These are phyloP conservation scores for Turdus rufiventris DNA, from an alignment of 2,113 vertebrate species.

Conservation along the genomic window DNA sequence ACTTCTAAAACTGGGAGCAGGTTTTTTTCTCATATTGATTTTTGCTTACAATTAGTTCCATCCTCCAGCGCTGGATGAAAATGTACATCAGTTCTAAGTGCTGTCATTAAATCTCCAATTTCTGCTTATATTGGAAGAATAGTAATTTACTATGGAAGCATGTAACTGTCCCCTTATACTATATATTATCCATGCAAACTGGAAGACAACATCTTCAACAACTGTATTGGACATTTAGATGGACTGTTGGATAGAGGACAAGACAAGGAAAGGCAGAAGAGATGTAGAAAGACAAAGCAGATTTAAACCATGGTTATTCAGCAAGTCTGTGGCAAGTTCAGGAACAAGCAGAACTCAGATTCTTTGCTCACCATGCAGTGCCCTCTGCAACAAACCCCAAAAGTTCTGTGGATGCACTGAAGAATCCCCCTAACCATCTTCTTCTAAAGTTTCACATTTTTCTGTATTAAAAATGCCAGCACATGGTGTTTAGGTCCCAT, in stretches of 20 bases:
- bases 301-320: not conserved
- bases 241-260: not conserved
- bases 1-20: not conserved
- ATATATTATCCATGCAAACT: not conserved
- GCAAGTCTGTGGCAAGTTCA: not conserved
- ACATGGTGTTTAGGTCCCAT: not conserved
- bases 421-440: not conserved
- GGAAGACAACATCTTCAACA: not conserved
- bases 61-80: not conserved
- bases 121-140: not conserved
- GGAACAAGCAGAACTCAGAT: not conserved
- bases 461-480: not conserved
- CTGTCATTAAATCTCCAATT: not conserved
- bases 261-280: not conserved
- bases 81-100: not conserved
- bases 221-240: not conserved
- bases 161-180: not conserved
- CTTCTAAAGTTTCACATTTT: not conserved
- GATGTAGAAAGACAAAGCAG: not conserved
- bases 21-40: not conserved
- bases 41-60: not conserved
- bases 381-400: not conserved
- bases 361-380: not conserved
- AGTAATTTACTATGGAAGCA: not conserved
- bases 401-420: not conserved